These are phyloP conservation scores for Alca torda DNA, from an alignment of 2,797 vertebrate species.

Conservation along the genomic window DNA sequence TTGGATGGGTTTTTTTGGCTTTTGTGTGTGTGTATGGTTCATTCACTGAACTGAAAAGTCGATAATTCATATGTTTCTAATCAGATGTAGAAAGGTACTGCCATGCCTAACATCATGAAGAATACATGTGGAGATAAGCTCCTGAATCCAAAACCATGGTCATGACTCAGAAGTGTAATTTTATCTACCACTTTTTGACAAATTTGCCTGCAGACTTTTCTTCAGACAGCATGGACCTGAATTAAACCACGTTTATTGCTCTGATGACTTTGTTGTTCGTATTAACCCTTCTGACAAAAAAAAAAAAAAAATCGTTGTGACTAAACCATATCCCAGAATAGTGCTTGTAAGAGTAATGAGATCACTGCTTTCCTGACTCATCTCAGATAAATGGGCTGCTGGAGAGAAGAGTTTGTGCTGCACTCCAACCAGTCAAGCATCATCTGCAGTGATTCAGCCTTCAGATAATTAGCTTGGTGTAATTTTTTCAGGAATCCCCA, in stretches of 20 bases:
- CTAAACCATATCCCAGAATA: background rate
- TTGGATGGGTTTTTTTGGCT: background rate
- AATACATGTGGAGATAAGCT: background rate
- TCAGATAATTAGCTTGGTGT: background rate
- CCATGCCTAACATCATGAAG: background rate
- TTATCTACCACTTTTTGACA: background rate
- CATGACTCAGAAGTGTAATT: background rate
- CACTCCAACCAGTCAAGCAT: background rate
- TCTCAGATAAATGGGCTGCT: background rate
- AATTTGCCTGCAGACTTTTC: background rate
- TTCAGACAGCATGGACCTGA: background rate
- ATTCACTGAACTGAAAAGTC: background rate
- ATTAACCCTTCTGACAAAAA: background rate
- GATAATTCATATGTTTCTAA: background rate
- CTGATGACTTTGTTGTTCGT: background rate
- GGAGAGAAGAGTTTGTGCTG: background rate
- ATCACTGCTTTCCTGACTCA: slow-evolving; percentile 37
- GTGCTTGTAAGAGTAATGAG: background rate
- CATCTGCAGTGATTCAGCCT: slow-evolving; percentile 19
- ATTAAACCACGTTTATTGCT: background rate
- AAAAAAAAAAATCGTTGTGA: background rate
- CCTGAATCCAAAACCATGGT: background rate
- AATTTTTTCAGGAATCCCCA: slow-evolving; percentile 50
- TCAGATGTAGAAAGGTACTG: background rate
- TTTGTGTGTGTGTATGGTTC: background rate